Percentiles rank a stretch among this genome's conserved stretches.
Evolutionary conservation across 2,888 invertebrate genomes (phyloP).

Genomic region (Eupithecia pulchellata): DNA sequence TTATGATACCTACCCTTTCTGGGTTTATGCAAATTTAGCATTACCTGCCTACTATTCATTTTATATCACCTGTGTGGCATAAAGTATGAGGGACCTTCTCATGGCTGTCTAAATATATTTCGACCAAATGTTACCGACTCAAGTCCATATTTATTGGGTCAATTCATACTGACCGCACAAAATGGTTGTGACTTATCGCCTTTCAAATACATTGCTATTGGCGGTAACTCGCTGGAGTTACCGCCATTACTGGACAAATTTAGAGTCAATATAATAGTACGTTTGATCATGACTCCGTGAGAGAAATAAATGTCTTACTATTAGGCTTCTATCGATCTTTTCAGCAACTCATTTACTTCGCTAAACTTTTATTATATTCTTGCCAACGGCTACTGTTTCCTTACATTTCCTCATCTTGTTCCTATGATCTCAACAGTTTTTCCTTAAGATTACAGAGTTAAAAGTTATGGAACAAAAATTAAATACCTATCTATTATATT

Average conservation of each 20-base stretch:
- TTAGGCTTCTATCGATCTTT: constrained; percentile 16
- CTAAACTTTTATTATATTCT: neutral
- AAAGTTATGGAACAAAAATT: neutral
- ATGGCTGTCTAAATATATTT: constrained; percentile 47
- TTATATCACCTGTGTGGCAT: neutral
- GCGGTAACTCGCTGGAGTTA: constrained; percentile 62
- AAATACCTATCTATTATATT: neutral
- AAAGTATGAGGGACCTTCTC: constrained; percentile 1
- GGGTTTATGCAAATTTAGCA: neutral
- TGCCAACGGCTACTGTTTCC: neutral
- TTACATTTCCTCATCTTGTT: neutral
- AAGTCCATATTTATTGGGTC: constrained; percentile 62
- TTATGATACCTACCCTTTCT: neutral
- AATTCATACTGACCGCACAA: constrained; percentile 61
- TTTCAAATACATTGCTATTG: constrained; percentile 64
- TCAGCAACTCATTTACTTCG: neutral
- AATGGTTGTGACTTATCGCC: constrained; percentile 65
- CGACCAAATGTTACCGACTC: constrained; percentile 64
- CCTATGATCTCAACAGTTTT: neutral
- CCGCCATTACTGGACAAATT: constrained; percentile 58
- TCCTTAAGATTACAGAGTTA: neutral
- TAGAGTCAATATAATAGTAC: constrained; percentile 56
- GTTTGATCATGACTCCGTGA: constrained; percentile 37
- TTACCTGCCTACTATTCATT: neutral
- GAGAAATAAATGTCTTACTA: constrained; percentile 29